phyloP scores from a whole-genome alignment of 2,797 vertebrate species.

The Ptychobarbus kaznakovi region DNA sequence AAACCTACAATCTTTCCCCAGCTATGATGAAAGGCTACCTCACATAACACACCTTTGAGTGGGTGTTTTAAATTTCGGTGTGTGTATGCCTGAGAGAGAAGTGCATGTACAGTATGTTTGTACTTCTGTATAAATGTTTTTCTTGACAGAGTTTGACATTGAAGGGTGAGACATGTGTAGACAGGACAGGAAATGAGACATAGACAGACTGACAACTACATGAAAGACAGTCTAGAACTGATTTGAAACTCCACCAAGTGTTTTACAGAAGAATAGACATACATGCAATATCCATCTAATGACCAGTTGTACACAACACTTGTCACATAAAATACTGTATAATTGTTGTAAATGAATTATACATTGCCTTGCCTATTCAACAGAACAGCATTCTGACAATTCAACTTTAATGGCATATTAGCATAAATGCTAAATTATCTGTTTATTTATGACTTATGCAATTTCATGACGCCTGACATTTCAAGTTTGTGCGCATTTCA shows the following conservation, averaged over 20 bases:
- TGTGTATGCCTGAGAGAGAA: background rate
- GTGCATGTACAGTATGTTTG: background rate
- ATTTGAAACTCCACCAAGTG: background rate
- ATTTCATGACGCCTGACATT: conserved; percentile 18
- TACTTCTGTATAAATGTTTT: background rate
- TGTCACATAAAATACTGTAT: background rate
- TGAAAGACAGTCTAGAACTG: background rate
- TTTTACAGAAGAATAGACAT: background rate
- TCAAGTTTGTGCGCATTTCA: background rate
- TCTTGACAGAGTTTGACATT: background rate
- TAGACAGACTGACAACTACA: background rate
- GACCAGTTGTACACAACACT: background rate
- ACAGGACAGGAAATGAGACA: background rate
- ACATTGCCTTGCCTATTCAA: background rate
- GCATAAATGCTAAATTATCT: background rate
- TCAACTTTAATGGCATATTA: conserved; percentile 9
- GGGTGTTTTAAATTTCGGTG: background rate
- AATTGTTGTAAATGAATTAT: background rate
- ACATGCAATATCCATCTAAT: background rate
- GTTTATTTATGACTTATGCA: background rate
- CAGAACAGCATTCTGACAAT: background rate
- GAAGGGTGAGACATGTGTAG: background rate
- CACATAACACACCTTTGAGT: conserved; percentile 1
- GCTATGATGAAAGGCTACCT: conserved; percentile 8
- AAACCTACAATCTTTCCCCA: conserved; percentile 16